Conservation (phyloP, 2,797 vertebrate genomes). For the Paguma larvata region DNA sequence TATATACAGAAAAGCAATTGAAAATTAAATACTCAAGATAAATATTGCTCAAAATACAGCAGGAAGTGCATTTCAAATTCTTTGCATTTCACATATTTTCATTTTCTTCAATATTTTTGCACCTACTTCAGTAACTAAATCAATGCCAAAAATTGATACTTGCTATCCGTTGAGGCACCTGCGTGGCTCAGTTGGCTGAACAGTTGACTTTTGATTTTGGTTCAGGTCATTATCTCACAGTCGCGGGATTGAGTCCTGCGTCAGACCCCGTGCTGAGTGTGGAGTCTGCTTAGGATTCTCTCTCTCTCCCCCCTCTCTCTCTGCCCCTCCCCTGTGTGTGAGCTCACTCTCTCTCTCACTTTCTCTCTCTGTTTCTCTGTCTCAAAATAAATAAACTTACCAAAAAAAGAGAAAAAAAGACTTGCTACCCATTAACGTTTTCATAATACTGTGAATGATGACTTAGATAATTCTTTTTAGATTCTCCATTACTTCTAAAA, state of each 20-base stretch:
- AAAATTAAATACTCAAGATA: slow-evolving; percentile 41
- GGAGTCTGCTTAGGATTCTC: too few species aligned
- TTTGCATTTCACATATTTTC: background rate
- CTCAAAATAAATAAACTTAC: too few species aligned
- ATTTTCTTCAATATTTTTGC: background rate
- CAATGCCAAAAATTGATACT: background rate
- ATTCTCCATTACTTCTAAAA: slow-evolving; percentile 31
- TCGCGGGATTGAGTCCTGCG: too few species aligned
- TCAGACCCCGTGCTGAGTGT: too few species aligned
- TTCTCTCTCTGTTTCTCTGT: too few species aligned
- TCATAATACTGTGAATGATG: background rate
- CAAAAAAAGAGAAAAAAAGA: background rate
- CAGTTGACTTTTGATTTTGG: too few species aligned
- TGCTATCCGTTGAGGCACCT: background rate
- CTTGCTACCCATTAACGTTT: background rate
- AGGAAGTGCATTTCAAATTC: background rate
- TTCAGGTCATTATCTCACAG: too few species aligned
- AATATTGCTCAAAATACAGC: slow-evolving; percentile 37
- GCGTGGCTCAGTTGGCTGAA: too few species aligned
- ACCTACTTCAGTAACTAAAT: background rate
- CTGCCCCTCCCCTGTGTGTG: too few species aligned
- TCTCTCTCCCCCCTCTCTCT: too few species aligned
- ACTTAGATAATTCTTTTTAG: background rate
- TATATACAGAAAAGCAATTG: background rate
- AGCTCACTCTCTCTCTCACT: too few species aligned